These are phyloP conservation scores for Charanyca ferruginea DNA, from an alignment of 2,888 invertebrate genomes.

Conservation along the genomic window DNA sequence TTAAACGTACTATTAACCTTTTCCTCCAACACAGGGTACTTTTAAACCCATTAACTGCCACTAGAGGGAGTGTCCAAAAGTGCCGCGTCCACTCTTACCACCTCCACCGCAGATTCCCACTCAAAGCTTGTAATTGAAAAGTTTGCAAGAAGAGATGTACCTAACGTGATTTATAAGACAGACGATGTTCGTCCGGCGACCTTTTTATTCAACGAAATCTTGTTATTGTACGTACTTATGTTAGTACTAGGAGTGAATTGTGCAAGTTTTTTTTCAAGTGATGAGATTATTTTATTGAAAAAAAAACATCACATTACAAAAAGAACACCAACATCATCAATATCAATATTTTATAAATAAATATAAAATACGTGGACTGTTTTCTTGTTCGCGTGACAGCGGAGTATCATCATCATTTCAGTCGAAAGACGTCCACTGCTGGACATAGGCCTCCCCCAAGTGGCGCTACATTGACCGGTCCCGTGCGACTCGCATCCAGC, in stretches of 20 bases:
- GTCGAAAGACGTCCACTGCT: too few species aligned
- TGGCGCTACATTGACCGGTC: too few species aligned
- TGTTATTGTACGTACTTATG: constrained; percentile 56
- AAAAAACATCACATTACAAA: too few species aligned
- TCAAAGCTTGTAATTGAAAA: constrained; percentile 88
- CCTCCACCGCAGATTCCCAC: constrained; percentile 69
- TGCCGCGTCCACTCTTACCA: constrained; percentile 62
- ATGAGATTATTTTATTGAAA: too few species aligned
- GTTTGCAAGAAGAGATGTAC: constrained; percentile 86
- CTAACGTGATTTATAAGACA: constrained; percentile 90
- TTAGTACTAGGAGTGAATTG: constrained; percentile 32
- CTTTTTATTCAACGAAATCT: constrained; percentile 78
- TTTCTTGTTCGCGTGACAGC: too few species aligned
- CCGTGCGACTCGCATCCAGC: too few species aligned
- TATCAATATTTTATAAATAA: too few species aligned
- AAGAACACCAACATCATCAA: too few species aligned
- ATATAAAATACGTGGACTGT: too few species aligned
- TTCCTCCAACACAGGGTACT: background rate
- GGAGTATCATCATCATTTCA: too few species aligned
- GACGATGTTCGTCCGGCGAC: constrained; percentile 80
- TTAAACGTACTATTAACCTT: background rate
- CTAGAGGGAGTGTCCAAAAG: constrained; percentile 15
- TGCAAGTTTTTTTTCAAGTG: constrained; percentile 41
- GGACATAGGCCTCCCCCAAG: too few species aligned
- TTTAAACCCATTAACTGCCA: background rate